Percentiles rank a stretch among this genome's conserved stretches.
These are phyloP conservation scores for Ophioderma brevispina DNA, from an alignment of 35 echinoderm and acorn worm species.

Conservation along the genomic window DNA sequence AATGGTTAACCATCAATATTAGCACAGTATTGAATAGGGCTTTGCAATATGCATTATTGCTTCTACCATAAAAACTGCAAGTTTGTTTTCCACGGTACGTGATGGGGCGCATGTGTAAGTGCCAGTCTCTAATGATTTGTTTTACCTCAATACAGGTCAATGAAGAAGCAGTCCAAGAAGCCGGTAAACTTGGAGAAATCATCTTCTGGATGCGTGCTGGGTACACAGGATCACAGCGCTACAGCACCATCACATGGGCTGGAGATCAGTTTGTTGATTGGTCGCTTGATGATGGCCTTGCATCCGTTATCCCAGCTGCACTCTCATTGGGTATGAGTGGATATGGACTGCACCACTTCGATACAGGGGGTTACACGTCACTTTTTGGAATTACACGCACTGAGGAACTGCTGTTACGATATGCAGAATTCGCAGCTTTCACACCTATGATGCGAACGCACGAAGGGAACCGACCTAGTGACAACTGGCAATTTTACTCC, in stretches of 20 bases:
- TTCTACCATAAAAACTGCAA: too few relatives aligned
- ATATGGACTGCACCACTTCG: conserved; percentile 85
- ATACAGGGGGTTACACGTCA: conserved; percentile 93
- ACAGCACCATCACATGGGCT: conserved; percentile 85
- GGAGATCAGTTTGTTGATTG: conserved; percentile 92
- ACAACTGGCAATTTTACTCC: conserved; percentile 95
- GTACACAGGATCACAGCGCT: conserved; percentile 78
- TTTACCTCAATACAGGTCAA: conserved; percentile 46
- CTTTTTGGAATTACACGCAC: conserved; percentile 83
- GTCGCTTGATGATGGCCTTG: conserved; percentile 82
- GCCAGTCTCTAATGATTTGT: too few relatives aligned
- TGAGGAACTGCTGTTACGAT: conserved; percentile 88
- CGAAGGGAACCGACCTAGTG: conserved; percentile 84
- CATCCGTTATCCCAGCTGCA: conserved; percentile 87
- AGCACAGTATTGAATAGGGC: too few relatives aligned
- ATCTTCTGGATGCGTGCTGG: conserved; percentile 98
- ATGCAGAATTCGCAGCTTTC: conserved; percentile 90
- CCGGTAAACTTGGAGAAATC: conserved; percentile 75
- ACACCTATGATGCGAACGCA: conserved; percentile 96
- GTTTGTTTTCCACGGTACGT: too few relatives aligned
- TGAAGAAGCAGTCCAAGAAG: conserved; percentile 81
- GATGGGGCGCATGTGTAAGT: too few relatives aligned
- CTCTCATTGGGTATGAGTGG: conserved; percentile 87
- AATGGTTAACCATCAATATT: too few relatives aligned
- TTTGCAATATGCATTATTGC: too few relatives aligned